Base-by-base conservation (phyloP, 2,888 invertebrate species). In the Toxonevra muliebris region DNA sequence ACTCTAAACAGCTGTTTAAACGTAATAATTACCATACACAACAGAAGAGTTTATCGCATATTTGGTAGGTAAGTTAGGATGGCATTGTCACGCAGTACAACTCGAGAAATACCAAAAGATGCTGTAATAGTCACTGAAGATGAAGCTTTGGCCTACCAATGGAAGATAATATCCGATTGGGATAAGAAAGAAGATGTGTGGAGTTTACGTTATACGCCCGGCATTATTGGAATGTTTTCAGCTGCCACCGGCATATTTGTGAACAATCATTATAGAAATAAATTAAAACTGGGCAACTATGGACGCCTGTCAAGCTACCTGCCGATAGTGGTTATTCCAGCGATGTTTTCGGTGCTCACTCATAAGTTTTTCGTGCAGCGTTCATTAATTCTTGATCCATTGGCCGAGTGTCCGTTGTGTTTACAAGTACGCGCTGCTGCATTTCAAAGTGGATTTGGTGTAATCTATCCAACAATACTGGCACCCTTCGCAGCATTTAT, bases 221-320 rank as follows among this genome's bases (percentile, higher is more conserved):
- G 82, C 1, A 71, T 88, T 1, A 79, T 92, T 1, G 88, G 88
- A 11, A 81, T 81, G 0, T 63, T 88, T 11, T 88, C 88, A 71
- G 87, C 88, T 0, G 1, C 87, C 0, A 86, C 88, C 1, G 90
- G 90, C 0, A 78, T 88, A 0, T 83, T 88, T 50, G 86, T 93
- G n/a, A 92, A 92, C 77, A 86, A 81, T 41, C 86, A 89, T 74
- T 92, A 88, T 76, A 87, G 93, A 66, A 83, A 74, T 0, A 90
- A 88, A 77, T 79, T 93, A 4, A 89, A 88, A 70, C 83, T 93
- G 0, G 87, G 87, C 0, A 75, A 80, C 0, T 88, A 87, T 80
- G 93, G 92, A 0, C 86, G 87, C 66, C 61, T 89, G 0, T 84
- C 91, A 0, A 89, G 90, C 0, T 88, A 89, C 69, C 66, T 92